A percentile compares a stretch with the other conserved stretches of the same genome.
Evolutionary conservation across 2,113 vertebrate species (phyloP).

Genomic region (Sialia sialis): DNA sequence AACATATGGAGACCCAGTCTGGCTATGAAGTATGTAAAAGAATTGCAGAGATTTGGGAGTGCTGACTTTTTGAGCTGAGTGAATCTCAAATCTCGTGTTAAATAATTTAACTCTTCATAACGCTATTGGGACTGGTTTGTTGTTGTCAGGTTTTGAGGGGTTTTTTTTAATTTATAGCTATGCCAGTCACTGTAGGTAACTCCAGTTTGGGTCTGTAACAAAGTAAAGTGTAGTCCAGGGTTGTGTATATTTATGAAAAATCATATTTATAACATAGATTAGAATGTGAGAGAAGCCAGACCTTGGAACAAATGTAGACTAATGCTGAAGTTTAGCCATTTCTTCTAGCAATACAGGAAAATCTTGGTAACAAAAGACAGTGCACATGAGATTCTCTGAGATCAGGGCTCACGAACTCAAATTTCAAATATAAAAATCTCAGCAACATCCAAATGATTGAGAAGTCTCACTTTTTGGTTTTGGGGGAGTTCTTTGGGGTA

Average conservation of each 20-base stretch:
- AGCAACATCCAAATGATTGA: not conserved
- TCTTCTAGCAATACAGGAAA: not conserved
- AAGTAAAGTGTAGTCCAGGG: not conserved
- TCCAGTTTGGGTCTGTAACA: not conserved
- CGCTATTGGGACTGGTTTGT: not conserved
- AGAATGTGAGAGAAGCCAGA: not conserved
- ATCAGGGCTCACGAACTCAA: not conserved
- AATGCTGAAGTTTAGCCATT: not conserved
- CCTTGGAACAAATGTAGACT: not conserved
- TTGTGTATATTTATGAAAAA: not conserved
- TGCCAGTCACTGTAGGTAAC: not conserved
- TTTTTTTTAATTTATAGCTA: not conserved
- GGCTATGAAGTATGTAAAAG: not conserved
- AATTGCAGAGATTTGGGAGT: not conserved
- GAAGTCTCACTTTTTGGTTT: accelerated
- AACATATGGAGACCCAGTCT: slow-evolving; percentile 28
- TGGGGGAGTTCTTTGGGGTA: not conserved
- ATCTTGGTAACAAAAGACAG: not conserved
- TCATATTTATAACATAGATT: not conserved
- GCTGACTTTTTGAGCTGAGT: not conserved
- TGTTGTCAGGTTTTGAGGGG: not conserved
- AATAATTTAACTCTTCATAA: not conserved
- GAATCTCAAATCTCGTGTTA: not conserved
- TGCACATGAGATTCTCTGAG: not conserved
- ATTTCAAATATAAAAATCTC: not conserved